Percentiles rank a stretch among this genome's conserved stretches.
Evolutionary conservation across 1,140 invertebrate genomes (phyloP).

Genomic region (Apis florea): DNA sequence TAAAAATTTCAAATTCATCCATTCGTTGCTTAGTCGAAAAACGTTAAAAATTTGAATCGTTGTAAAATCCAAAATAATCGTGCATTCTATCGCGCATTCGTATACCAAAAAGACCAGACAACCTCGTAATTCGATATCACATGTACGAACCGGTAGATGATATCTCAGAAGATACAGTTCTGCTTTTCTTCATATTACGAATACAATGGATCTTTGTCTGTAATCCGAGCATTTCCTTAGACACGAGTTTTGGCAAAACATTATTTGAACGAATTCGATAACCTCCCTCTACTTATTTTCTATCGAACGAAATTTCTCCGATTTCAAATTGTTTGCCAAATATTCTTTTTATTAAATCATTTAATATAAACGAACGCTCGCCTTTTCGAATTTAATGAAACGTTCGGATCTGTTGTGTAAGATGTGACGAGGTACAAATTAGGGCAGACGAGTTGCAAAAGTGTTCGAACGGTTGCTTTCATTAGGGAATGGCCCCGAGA

Average conservation of each 20-base stretch:
- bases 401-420: no score
- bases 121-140: slow-evolving; percentile 23
- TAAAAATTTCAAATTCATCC: no score
- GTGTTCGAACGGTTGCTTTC: slow-evolving; percentile 18
- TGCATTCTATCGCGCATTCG: not conserved
- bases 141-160: slow-evolving; percentile 23
- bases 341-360: not conserved
- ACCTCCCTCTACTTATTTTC: not conserved
- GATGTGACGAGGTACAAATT: no score
- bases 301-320: not conserved
- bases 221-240: slow-evolving; percentile 19
- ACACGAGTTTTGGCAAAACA: not conserved
- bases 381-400: no score
- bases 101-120: slow-evolving; percentile 18
- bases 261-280: not conserved
- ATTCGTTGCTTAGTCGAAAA: no score
- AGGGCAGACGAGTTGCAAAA: not conserved
- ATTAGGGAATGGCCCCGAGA: slow-evolving; percentile 36
- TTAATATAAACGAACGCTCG: no score
- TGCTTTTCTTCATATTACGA: slow-evolving; percentile 35
- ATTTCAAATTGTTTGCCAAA: not conserved
- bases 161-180: slow-evolving; percentile 40
- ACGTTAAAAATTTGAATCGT: no score
- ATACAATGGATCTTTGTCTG: slow-evolving; percentile 39
- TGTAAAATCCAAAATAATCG: no score